A percentile compares a stretch with the other conserved stretches of the same genome.
Evolutionary conservation across 2,113 vertebrate species (phyloP).

Genomic region (Proterorhinus semilunaris): DNA sequence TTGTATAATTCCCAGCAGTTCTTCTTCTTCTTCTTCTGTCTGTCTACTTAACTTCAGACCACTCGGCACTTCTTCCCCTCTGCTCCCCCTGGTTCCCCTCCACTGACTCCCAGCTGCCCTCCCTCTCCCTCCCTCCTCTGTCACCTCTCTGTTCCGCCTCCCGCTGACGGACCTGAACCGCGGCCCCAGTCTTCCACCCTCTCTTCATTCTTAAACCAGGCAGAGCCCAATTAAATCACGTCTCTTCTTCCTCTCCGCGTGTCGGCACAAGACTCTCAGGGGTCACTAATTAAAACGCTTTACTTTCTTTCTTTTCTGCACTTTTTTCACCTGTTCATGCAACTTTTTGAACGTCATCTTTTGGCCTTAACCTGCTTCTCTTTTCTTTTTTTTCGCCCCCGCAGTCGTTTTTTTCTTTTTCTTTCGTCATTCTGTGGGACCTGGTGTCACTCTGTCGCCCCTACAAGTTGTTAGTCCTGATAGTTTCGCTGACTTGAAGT

Average conservation of each 20-base stretch:
- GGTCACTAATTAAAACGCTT: conserved; percentile 79
- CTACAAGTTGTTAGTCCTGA: conserved; percentile 41
- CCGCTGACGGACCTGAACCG: conserved; percentile 68
- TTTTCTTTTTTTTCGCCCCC: conserved; percentile 20
- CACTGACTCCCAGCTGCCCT: conserved; percentile 61
- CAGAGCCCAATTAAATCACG: conserved; percentile 79
- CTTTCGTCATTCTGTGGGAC: conserved; percentile 28
- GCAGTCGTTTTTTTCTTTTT: conserved; percentile 28
- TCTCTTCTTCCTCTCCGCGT: conserved; percentile 59
- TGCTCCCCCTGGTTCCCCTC: conserved; percentile 57
- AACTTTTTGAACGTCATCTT: conserved; percentile 26
- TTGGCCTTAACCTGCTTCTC: conserved; percentile 34
- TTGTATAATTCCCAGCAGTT: conserved; percentile 16
- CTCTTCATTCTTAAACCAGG: conserved; percentile 51
- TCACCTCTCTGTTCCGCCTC: conserved; percentile 76
- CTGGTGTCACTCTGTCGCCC: conserved; percentile 8
- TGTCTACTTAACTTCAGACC: conserved; percentile 50
- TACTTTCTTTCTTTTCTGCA: conserved; percentile 40
- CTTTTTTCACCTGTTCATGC: conserved; percentile 46
- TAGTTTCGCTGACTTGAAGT: conserved; percentile 42
- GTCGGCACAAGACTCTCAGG: conserved; percentile 68
- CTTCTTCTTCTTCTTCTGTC: conserved; percentile 29
- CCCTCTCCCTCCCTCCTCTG: conserved; percentile 61
- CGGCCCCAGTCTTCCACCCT: conserved; percentile 58
- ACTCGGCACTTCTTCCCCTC: conserved; percentile 28